Evolutionary conservation across 1,140 invertebrate genomes (phyloP).

Genomic region (Leptinotarsa texana): DNA sequence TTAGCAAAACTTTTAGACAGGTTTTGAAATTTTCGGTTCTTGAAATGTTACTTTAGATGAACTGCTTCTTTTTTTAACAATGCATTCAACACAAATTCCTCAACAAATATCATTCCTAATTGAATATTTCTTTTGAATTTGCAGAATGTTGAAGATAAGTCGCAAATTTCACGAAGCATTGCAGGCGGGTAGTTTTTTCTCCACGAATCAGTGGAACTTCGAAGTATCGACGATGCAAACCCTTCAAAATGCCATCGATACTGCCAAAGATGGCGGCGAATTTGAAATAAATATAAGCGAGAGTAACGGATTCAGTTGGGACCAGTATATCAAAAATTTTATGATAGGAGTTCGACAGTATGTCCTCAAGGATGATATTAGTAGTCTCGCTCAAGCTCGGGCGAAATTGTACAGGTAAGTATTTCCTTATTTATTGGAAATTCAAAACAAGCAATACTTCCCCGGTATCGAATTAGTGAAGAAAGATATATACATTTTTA

Average conservation of each 20-base stretch:
- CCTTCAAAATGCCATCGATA: conserved; percentile 65
- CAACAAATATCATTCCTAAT: no score
- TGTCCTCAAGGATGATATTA: conserved; percentile 75
- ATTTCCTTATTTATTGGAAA: neutral
- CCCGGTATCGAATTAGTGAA: no score
- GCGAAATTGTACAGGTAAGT: conserved; percentile 68
- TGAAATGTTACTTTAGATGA: no score
- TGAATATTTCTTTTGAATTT: conserved; percentile 33
- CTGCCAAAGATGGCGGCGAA: conserved; percentile 61
- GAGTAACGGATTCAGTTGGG: conserved; percentile 63
- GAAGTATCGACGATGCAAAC: conserved; percentile 72
- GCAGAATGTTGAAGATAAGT: conserved; percentile 82
- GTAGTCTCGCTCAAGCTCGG: conserved; percentile 66
- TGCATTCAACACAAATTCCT: no score
- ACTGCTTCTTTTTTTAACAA: no score
- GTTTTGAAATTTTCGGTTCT: no score
- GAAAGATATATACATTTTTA: no score
- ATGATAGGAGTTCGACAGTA: conserved; percentile 79
- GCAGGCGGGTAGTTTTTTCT: conserved; percentile 78
- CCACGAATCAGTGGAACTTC: conserved; percentile 86
- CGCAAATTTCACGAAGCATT: conserved; percentile 71
- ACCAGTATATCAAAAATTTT: conserved; percentile 71
- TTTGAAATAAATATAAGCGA: conserved; percentile 66
- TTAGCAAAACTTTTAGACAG: no score
- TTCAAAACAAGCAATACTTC: no score